These are phyloP conservation scores for Spongilla lacustris DNA, from an alignment of 37 sponge, comb jelly and placozoan genomes.

Conservation along the genomic window DNA sequence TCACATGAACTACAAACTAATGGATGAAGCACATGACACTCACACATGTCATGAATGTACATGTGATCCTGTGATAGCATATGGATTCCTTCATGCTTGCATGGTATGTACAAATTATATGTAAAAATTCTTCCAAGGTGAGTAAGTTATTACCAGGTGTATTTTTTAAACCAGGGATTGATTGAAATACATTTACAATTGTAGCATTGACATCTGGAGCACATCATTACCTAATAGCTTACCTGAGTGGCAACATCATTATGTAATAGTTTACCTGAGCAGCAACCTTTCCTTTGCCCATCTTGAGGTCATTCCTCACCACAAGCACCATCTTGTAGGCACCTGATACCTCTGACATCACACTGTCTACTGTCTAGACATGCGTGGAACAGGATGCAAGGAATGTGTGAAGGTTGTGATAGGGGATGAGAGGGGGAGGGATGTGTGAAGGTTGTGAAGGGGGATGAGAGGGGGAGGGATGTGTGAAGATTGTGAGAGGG, in stretches of 20 bases:
- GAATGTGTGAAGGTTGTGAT: not conserved
- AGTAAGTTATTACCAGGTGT: no score
- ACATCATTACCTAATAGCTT: no score
- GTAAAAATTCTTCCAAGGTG: no score
- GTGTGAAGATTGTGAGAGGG: not conserved
- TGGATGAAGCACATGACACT: no score
- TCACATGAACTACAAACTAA: no score
- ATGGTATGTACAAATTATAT: no score
- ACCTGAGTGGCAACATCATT: not conserved
- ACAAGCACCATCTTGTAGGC: conserved; percentile 96
- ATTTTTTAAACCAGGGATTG: no score
- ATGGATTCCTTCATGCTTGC: no score
- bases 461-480: not conserved
- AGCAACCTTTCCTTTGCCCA: conserved; percentile 97
- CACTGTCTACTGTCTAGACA: not conserved
- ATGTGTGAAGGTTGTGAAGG: not conserved
- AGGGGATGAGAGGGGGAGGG: not conserved
- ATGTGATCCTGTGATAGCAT: no score
- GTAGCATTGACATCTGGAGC: no score
- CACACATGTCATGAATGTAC: not conserved
- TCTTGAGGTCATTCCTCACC: conserved; percentile 93
- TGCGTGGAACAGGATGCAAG: not conserved
- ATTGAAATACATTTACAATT: no score
- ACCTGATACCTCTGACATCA: conserved; percentile 20
- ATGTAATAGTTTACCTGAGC: conserved; percentile 69